Percentiles rank a stretch among this genome's conserved stretches.
Conservation (phyloP, 92 coral and sea anemone species). For the Metridium senile region DNA sequence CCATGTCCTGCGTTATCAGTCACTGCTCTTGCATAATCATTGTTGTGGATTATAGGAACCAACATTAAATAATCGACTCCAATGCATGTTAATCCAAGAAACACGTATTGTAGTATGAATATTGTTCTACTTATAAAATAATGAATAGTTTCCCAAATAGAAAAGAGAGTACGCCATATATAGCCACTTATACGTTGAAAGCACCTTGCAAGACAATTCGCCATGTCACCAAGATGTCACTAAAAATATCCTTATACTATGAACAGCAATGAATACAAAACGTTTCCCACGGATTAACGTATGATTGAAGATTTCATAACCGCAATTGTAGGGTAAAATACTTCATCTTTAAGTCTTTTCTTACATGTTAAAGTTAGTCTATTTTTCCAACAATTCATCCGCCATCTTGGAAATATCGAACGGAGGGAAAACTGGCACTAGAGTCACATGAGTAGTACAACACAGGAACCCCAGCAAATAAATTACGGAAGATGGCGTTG, state of each 20-base stretch:
- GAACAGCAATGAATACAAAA: neutral
- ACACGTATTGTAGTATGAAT: constrained; percentile 15
- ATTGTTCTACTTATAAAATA: constrained; percentile 8
- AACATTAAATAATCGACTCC: constrained; percentile 14
- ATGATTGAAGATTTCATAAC: too few species aligned
- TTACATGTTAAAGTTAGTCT: neutral
- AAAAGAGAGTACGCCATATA: constrained; percentile 14
- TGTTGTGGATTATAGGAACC: constrained; percentile 9
- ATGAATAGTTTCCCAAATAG: constrained; percentile 1
- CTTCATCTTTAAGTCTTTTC: neutral
- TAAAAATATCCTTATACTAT: neutral
- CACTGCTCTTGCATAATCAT: constrained; percentile 45
- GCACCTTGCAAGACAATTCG: neutral
- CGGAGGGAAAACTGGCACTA: constrained; percentile 17
- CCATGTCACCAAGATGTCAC: neutral
- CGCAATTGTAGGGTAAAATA: neutral
- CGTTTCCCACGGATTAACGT: neutral
- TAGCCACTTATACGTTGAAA: constrained; percentile 18
- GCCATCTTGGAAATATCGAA: constrained; percentile 19
- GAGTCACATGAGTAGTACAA: neutral
- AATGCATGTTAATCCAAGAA: constrained; percentile 24
- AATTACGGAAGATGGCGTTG: too few species aligned
- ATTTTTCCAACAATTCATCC: neutral
- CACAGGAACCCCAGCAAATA: constrained; percentile 29
- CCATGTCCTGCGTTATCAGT: constrained; percentile 80